A percentile compares a stretch with the other conserved stretches of the same genome.
These are phyloP conservation scores for Ormia ochracea DNA, from an alignment of 2,888 invertebrate species.

Conservation along the genomic window DNA sequence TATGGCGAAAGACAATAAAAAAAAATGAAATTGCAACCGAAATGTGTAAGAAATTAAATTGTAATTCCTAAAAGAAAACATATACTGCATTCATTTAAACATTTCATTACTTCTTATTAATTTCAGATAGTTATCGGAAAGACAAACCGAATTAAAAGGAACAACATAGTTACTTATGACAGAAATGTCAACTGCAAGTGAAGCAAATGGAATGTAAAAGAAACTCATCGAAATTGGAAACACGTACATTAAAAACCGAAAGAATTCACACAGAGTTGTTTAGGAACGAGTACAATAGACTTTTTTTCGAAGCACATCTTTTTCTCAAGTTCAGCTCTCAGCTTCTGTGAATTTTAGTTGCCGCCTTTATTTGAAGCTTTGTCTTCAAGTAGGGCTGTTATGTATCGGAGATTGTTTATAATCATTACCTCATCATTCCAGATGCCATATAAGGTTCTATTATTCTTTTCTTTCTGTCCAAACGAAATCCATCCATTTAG, in stretches of 20 bases:
- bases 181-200: slow-evolving; percentile 26
- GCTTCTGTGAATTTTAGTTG: slow-evolving; percentile 10
- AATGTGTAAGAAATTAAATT: slow-evolving; percentile 46
- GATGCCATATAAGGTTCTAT: slow-evolving; percentile 46
- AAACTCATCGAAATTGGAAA: slow-evolving; percentile 51
- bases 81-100: neutral
- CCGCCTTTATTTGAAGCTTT: neutral
- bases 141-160: neutral
- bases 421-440: slow-evolving; percentile 55
- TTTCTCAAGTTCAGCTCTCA: neutral
- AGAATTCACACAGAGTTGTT: slow-evolving; percentile 61
- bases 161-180: slow-evolving; percentile 37
- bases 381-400: neutral
- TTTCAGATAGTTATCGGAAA: slow-evolving; percentile 27
- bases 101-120: slow-evolving; percentile 27
- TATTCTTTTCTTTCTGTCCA: neutral
- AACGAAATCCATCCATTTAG: slow-evolving; percentile 28
- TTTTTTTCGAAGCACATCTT: slow-evolving; percentile 14
- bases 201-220: neutral
- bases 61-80: slow-evolving; percentile 13
- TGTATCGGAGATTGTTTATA: slow-evolving; percentile 24
- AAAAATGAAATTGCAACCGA: slow-evolving; percentile 10
- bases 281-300: slow-evolving; percentile 14
- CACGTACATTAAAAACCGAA: slow-evolving; percentile 55
- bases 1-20: neutral